Evolutionary conservation across 2,888 invertebrate genomes (phyloP), one percentile per base, ranked within the genome.

Genomic region (Capitulum mitella): DNA sequence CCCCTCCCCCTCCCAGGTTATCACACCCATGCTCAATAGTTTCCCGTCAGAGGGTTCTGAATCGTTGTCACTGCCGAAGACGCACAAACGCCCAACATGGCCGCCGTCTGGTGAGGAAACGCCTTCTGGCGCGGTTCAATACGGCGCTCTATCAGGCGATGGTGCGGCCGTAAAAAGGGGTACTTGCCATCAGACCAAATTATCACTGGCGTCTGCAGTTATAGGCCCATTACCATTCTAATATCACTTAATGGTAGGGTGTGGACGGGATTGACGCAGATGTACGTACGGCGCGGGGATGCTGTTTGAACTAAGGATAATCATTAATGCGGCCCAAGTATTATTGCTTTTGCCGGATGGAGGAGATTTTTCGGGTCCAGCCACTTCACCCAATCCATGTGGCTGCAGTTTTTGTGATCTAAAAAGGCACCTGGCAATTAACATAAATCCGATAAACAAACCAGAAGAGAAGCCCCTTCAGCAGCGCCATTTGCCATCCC

Each of bases 231-330:
- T 54, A 54, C 54, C 54, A 54, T 54, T 54, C 54, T 54, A 54
- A 54, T 54, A 54, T 54, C 54, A 54, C 54, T 54, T 54, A 54
- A 54, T 54, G 54, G 54, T 26, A 54, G 54, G 54, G 54, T 54
- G 54, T 8, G 19, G 54, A 54, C 54, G 26, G 54, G 54, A 54
- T 54, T 54, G 54, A 26, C 26, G 22, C 54, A 26, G 54, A 54
- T 54, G 54, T 54, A 54, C 54, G 54, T 54, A 54, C 3, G 54
- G 26, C 54, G 54, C 26, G 2, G 6, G 26, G 26, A 26, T 8
- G 54, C 54, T 54, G 19, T 54, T 54, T 54, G 54, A 54, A 54
- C 26, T 54, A 26, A 26, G 26, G 54, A 26, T 54, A 54, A 54
- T 54, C 54, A 54, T 26, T 54, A 54, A 54, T 54, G 26, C 26